These are phyloP conservation scores for Eupithecia abbreviata DNA, from an alignment of 2,888 invertebrate genomes.

Conservation along the genomic window DNA sequence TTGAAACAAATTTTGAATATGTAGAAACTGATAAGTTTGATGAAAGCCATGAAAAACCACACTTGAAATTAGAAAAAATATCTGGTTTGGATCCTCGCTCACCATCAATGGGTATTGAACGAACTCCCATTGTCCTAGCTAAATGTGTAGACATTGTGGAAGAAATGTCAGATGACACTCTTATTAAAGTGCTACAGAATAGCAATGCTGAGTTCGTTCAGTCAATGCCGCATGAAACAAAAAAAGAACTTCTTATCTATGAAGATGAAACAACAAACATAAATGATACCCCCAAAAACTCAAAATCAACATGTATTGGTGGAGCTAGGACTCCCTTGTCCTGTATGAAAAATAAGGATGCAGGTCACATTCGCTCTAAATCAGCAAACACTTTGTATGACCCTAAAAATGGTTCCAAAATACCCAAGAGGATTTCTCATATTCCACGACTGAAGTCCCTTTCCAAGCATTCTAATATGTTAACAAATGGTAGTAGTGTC, in stretches of 20 bases:
- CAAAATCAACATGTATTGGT: conserved; percentile 63
- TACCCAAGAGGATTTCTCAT: conserved; percentile 69
- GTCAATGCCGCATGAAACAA: conserved; percentile 60
- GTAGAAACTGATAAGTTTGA: conserved; percentile 67
- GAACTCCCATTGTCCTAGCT: conserved; percentile 77
- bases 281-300: conserved; percentile 69
- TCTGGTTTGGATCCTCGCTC: conserved; percentile 76
- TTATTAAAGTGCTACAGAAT: conserved; percentile 73
- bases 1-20: conserved; percentile 86
- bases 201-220: conserved; percentile 68
- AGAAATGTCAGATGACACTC: conserved; percentile 77
- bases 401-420: conserved; percentile 60
- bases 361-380: conserved; percentile 71
- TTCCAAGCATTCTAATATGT: conserved; percentile 59
- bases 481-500: conserved; percentile 63
- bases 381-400: conserved; percentile 72
- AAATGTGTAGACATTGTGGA: conserved; percentile 70
- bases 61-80: conserved; percentile 51
- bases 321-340: conserved; percentile 77
- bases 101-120: conserved; percentile 75
- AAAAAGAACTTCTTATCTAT: conserved; percentile 82
- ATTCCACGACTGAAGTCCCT: conserved; percentile 76
- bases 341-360: conserved; percentile 80
- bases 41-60: conserved; percentile 48
- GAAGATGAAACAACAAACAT: conserved; percentile 76